These are phyloP conservation scores for Rhagoletis pomonella DNA, from an alignment of 1,140 invertebrate genomes.

Conservation along the genomic window DNA sequence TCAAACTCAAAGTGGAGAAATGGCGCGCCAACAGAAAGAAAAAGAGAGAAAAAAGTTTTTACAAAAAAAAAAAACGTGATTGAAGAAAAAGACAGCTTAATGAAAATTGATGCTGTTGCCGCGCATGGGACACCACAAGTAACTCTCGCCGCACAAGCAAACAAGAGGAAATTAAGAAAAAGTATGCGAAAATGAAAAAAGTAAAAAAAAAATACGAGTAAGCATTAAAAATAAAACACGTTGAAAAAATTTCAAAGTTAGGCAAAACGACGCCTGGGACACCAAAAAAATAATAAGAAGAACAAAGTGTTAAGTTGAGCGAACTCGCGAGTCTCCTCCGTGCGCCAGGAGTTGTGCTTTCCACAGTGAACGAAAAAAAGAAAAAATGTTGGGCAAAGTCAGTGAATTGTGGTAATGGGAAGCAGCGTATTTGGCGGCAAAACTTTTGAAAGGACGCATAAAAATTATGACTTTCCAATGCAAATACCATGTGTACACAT, in stretches of 20 bases:
- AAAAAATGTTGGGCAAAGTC: not conserved
- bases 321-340: constrained; percentile 10
- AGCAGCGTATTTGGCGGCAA: not conserved
- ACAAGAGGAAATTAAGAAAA: constrained; percentile 45
- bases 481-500: not conserved
- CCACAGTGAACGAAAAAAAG: not conserved
- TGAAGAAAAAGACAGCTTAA: constrained; percentile 33
- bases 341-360: constrained; percentile 12
- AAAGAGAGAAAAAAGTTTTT: not conserved
- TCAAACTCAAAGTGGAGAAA: not conserved
- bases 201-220: not conserved
- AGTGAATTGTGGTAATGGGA: not conserved
- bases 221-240: not conserved
- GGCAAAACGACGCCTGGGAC: not conserved
- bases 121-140: not conserved
- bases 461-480: constrained; percentile 54
- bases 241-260: constrained; percentile 21
- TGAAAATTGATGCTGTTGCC: constrained; percentile 43
- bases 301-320: constrained; percentile 40
- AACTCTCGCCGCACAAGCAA: not conserved
- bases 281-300: constrained; percentile 16
- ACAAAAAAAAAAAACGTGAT: not conserved
- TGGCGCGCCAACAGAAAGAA: not conserved
- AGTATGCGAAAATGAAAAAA: not conserved
- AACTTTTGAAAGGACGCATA: constrained; percentile 47